Base-by-base conservation (phyloP, 2,888 invertebrate genomes). In the Ashinkailepas kermadecensis region DNA sequence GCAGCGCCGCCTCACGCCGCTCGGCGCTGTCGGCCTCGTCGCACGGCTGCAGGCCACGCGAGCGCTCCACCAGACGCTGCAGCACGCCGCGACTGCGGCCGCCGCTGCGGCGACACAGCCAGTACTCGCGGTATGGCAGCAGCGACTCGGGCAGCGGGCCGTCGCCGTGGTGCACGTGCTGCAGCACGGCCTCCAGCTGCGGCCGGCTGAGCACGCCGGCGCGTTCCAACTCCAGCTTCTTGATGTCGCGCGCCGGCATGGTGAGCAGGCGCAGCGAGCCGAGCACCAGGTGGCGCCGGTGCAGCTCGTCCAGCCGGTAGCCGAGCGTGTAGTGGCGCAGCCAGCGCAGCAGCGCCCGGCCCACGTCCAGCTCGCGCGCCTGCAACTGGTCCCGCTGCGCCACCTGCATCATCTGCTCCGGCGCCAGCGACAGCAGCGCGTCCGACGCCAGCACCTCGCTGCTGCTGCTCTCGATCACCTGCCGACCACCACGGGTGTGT, bases 291-390 rank as follows among this genome's bases (percentile, higher is more conserved):
- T 15, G 25, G 11, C 58, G 57, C 11, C 58, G 23, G 25, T 13
- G 23, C 58, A 23, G 23, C 58, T 18, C 11, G 23, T 4, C 25
- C 58, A 25, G 23, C 7, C 13, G 57, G 6, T 12, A 23, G 25
- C 9, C 13, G 58, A 79, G 58, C 13, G 58, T 0, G 79, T 79
- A 15, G 79, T 79, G 58, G 15, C 79, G 79, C 58, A 57, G 13
- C 79, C 79, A 79, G 58, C 79, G 79, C 79, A 79, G 58, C 23
- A 79, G n/a, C 2, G 58, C 79, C 12, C 79, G 79, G 0, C 79
- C 79, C 12, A 79, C 23, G 57, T 79, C 79, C 79, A 79, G 79
- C 58, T 79, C 79, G 15, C 79, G 57, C 6, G 79, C 58, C n/a
- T 57, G 23, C 23, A 79, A 58, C 7, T 58, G 8, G 58, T 58